phyloP scores from a whole-genome alignment of 2,888 invertebrate genomes.

The Linnaemya vulpina region DNA sequence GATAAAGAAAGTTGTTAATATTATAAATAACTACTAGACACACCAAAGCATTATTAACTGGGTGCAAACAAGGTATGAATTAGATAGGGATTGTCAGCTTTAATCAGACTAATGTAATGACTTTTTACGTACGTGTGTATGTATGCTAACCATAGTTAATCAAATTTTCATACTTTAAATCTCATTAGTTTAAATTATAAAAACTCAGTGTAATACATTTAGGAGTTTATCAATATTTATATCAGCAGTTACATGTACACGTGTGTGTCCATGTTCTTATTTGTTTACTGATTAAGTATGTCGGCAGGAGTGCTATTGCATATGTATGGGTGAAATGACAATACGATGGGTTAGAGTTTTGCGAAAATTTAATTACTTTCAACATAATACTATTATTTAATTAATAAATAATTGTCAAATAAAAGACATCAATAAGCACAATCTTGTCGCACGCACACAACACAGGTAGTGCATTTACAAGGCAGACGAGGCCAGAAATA shows the following conservation, averaged over 20 bases:
- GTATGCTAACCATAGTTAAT: slow-evolving; percentile 6
- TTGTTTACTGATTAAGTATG: not conserved
- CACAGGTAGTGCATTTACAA: not conserved
- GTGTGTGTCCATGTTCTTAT: not conserved
- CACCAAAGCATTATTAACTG: not conserved
- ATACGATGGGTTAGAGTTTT: slow-evolving; percentile 30
- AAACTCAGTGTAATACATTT: slow-evolving; percentile 22
- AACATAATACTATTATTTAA: slow-evolving; percentile 66
- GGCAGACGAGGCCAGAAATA: not conserved
- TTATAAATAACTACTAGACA: slow-evolving; percentile 9
- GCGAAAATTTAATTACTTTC: slow-evolving; percentile 67
- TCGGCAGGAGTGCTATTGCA: not conserved
- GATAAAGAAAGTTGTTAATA: too few species aligned
- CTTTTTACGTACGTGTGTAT: not conserved
- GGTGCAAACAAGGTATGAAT: slow-evolving; percentile 49
- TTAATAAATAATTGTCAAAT: slow-evolving; percentile 69
- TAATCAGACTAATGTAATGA: slow-evolving; percentile 34
- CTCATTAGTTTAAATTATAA: slow-evolving; percentile 41
- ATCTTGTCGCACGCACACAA: slow-evolving; percentile 24
- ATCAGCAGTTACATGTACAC: not conserved
- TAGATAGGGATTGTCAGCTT: slow-evolving; percentile 38
- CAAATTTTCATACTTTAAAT: slow-evolving; percentile 37
- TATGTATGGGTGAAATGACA: not conserved
- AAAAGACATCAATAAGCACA: slow-evolving; percentile 45
- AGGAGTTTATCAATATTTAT: not conserved